phyloP scores from a whole-genome alignment of 2,888 invertebrate species.

The Hydroisotoma schaefferi region DNA sequence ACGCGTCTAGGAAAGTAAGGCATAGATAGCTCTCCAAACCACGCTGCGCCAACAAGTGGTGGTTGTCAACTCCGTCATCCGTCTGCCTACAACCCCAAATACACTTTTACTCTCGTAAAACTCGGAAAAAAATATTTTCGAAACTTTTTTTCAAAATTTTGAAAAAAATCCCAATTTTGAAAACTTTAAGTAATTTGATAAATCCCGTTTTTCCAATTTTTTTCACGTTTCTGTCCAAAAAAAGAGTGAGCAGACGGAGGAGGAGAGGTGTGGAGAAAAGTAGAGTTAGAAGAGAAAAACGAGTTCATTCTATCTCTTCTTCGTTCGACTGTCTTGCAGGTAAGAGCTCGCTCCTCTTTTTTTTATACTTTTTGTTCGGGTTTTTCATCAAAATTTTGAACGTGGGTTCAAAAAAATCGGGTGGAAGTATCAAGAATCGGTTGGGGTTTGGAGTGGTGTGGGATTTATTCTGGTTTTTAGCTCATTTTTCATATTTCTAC shows the following conservation, averaged over 20 bases:
- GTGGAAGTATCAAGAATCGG: neutral
- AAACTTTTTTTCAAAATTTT: slow-evolving; percentile 2
- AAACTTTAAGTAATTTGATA: neutral
- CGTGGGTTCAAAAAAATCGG: neutral
- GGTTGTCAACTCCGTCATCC: neutral
- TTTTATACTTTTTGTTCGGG: slow-evolving; percentile 4
- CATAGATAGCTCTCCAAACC: neutral
- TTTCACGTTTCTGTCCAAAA: neutral
- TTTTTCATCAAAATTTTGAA: neutral
- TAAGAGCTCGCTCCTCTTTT: slow-evolving; percentile 34
- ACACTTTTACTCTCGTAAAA: neutral
- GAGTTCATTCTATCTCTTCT: slow-evolving; percentile 43
- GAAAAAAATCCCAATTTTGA: neutral
- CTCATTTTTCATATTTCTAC: neutral
- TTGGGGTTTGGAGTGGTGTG: neutral
- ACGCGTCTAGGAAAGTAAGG: neutral
- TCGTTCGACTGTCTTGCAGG: slow-evolving; percentile 47
- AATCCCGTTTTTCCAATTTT: neutral
- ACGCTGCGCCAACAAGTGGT: slow-evolving; percentile 10
- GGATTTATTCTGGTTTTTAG: slow-evolving; percentile 2
- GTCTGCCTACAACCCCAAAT: neutral
- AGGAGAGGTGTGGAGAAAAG: slow-evolving; percentile 18
- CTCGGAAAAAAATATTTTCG: neutral
- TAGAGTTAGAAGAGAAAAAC: slow-evolving; percentile 17
- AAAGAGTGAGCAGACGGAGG: slow-evolving; percentile 7